Evolutionary conservation across 2,888 invertebrate species (phyloP), one percentile per base, ranked within the genome.

Genomic region (Chaetogeoica ovagalla): DNA sequence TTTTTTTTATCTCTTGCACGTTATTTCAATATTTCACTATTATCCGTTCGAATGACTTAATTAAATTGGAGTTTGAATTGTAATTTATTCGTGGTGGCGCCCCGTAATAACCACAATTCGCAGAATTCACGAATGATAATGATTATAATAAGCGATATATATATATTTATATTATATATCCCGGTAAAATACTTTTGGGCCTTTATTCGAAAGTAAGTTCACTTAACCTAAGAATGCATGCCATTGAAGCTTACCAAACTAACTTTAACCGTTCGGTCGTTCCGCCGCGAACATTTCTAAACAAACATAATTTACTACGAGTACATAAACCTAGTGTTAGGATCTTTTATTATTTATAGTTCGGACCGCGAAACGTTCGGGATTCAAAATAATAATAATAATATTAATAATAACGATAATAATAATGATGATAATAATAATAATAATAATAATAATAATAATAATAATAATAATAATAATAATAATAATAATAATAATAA

Each of bases 301-400:
- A 77, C 77, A 77, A 77, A 71, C 70, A 37, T 79, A 71, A 71
- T 79, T 79, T 71, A 79, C 79, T 63, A 71, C 66, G n/a, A 43
- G 59, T 30, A 59, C 68, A 59, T 71, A 71, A 55, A 63, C 63
- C 79, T 55, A 57, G 30, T 19, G 63, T 43, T 30, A 30, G 43
- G 39, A 55, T 9, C 39, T 71, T 71, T 71, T 79, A 79, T 79
- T 79, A 79, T 79, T 79, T 71, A 79, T 79, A 63, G 79, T 70
- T 52, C 13, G 59, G 21, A 21, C n/a, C 4, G 15, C 4, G 15
- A 15, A 59, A 2, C 68, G 68, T 69, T 48, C 48, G 48, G 59
- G 30, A 52, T 70, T 69, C 37, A 23, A 57, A 62, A 60, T 43
- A 43, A 71, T 48, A 60, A 62, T 48, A 60, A 75, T 76, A 59